These are phyloP conservation scores for Arvicanthis niloticus DNA, from an alignment of 2,113 vertebrate species.

Conservation along the genomic window DNA sequence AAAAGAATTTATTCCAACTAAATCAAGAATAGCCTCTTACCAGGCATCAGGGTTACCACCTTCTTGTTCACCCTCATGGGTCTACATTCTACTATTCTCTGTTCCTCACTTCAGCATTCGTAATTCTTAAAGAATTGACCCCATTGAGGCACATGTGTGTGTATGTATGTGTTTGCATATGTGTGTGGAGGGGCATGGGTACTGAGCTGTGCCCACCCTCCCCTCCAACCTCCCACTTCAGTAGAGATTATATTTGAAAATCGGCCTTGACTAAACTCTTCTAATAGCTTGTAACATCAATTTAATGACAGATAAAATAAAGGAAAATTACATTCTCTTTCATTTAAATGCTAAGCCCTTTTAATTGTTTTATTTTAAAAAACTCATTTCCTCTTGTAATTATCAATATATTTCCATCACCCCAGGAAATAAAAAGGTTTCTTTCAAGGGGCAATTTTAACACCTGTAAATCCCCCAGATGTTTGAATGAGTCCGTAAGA, in stretches of 20 bases:
- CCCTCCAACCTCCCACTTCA: conserved; percentile 1
- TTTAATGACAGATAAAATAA: conserved; percentile 75
- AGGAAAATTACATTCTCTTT: conserved; percentile 71
- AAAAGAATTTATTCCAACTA: background rate
- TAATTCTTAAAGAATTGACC: background rate
- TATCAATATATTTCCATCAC: conserved; percentile 81
- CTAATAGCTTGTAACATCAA: conserved; percentile 71
- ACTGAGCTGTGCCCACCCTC: background rate
- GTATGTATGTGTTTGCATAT: background rate
- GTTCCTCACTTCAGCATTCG: background rate
- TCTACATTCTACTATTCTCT: background rate
- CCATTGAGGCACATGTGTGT: background rate
- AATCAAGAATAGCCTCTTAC: background rate
- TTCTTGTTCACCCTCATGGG: background rate
- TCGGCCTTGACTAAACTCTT: conserved; percentile 69
- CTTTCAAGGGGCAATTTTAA: conserved; percentile 78
- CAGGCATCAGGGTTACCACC: background rate
- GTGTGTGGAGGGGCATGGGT: no score
- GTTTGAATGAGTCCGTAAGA: conserved; percentile 67
- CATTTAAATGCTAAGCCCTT: conserved; percentile 76
- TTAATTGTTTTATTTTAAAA: conserved; percentile 77
- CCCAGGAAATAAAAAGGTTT: conserved; percentile 78
- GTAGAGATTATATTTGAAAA: conserved; percentile 67
- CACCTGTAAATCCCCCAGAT: conserved; percentile 79
- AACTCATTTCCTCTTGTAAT: conserved; percentile 73